Percentiles rank a stretch among this genome's conserved stretches.
These are phyloP conservation scores for Enhydra lutris DNA, from an alignment of 2,113 vertebrate genomes.

Conservation along the genomic window DNA sequence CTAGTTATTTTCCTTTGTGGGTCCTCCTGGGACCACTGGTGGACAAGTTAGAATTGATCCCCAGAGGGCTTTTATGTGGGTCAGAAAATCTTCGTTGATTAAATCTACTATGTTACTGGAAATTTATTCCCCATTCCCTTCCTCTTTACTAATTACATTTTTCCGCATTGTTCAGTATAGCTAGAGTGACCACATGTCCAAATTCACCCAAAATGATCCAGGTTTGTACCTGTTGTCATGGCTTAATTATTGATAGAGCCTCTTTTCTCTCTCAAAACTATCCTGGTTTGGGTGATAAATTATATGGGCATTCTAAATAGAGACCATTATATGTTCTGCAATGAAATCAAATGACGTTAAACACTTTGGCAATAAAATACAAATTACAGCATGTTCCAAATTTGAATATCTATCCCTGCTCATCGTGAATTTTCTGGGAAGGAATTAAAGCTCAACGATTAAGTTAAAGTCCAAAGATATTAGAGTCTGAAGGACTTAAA, in stretches of 20 bases:
- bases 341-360: conserved; percentile 26
- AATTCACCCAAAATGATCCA: neutral
- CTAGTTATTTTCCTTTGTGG: neutral
- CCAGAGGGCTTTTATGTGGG: neutral
- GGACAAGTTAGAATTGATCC: neutral
- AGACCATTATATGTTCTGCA: neutral
- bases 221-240: neutral
- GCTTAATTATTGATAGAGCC: neutral
- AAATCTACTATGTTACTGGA: neutral
- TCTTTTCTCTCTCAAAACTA: neutral
- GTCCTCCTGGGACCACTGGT: neutral
- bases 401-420: conserved; percentile 7
- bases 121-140: neutral
- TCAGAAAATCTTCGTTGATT: neutral
- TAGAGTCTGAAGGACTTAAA: neutral
- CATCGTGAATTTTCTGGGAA: conserved; percentile 27
- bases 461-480: conserved; percentile 41
- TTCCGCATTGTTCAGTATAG: neutral
- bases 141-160: neutral
- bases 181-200: neutral
- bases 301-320: conserved; percentile 22
- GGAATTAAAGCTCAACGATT: conserved; percentile 45
- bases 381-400: neutral
- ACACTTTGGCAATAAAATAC: conserved; percentile 28
- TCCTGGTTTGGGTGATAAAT: neutral